phyloP scores from a whole-genome alignment of 2,888 invertebrate genomes.

The Isoperla grammatica region DNA sequence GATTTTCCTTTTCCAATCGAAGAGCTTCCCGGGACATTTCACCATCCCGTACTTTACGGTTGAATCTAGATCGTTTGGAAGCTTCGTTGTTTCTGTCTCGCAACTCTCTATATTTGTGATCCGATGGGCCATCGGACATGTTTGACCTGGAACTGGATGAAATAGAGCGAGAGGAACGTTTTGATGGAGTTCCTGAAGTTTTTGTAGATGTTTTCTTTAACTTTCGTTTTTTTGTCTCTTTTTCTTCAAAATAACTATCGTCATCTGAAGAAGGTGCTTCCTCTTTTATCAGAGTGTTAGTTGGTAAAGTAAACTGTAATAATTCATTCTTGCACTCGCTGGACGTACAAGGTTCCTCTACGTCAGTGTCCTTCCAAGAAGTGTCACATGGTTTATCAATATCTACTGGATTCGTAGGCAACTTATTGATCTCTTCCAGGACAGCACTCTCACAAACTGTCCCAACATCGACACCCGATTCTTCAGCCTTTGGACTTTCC shows the following conservation, averaged over 20 bases:
- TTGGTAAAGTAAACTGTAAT: not conserved
- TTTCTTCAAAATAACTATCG: not conserved
- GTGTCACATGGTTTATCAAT: no score
- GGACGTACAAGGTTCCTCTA: not conserved
- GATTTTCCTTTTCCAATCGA: constrained; percentile 57
- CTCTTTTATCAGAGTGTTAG: not conserved
- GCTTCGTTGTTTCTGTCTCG: constrained; percentile 75
- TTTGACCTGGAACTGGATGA: not conserved
- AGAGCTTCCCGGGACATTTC: constrained; percentile 52
- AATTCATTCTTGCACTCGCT: not conserved
- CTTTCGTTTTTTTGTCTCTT: no score
- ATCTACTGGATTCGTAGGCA: no score
- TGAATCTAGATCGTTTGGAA: constrained; percentile 66
- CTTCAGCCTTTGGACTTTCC: no score
- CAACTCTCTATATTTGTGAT: constrained; percentile 56
- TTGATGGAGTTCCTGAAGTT: not conserved
- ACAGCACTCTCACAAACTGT: no score
- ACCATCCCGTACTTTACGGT: constrained; percentile 56
- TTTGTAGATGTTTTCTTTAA: no score
- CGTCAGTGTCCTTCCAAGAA: no score
- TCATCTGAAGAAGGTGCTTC: constrained; percentile 3
- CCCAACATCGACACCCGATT: no score
- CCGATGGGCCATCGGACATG: not conserved
- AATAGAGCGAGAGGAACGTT: not conserved
- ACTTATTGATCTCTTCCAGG: no score